These are phyloP conservation scores for Heliconius hermathena DNA, from an alignment of 1,140 invertebrate genomes.

Conservation along the genomic window DNA sequence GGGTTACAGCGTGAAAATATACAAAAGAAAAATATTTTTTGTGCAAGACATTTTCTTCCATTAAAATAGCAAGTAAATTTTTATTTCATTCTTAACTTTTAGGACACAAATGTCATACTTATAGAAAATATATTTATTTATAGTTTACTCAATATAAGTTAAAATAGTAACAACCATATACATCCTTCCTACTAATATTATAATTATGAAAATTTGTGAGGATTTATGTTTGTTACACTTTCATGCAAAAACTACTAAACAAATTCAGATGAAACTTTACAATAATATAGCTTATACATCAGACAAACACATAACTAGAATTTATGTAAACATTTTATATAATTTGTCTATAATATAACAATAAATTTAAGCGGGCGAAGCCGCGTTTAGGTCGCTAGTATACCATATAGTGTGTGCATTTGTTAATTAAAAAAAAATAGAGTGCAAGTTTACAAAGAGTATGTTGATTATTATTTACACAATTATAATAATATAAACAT, in stretches of 20 bases:
- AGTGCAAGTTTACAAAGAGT: constrained; percentile 11
- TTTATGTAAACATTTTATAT: no score
- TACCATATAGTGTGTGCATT: not conserved
- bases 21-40: not conserved
- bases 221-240: no score
- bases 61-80: not conserved
- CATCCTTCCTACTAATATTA: not conserved
- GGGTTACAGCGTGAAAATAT: no score
- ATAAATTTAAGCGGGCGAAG: no score
- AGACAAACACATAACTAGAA: no score
- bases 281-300: no score
- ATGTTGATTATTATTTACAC: not conserved
- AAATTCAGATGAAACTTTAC: no score
- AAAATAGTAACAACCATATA: constrained; percentile 4
- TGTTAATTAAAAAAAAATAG: not conserved
- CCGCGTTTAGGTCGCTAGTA: not conserved
- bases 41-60: not conserved
- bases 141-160: not conserved
- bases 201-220: no score
- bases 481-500: not conserved
- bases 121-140: not conserved
- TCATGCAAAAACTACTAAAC: no score
- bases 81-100: no score
- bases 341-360: no score
- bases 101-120: not conserved